Evolutionary conservation across 2,113 vertebrate genomes (phyloP).

Genomic region (Eretmochelys imbricata): DNA sequence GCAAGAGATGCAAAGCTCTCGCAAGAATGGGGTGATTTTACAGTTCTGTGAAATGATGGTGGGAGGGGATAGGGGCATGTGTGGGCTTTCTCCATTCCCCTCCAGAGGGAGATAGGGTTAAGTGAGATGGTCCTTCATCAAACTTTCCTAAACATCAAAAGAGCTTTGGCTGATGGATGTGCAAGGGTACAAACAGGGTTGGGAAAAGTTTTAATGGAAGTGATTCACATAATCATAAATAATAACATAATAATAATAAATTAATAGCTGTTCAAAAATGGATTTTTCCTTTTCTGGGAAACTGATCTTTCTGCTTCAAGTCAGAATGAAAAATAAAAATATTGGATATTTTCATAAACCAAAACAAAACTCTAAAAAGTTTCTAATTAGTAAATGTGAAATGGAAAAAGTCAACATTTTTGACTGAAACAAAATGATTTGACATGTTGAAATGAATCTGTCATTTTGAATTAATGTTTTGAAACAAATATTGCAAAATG

Average conservation of each 20-base stretch:
- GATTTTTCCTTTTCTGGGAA: not conserved
- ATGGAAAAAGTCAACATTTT: not conserved
- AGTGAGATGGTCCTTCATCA: not conserved
- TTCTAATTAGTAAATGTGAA: not conserved
- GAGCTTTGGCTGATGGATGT: not conserved
- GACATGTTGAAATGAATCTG: not conserved
- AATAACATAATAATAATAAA: not conserved
- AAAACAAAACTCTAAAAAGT: not conserved
- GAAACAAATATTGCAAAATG: not conserved
- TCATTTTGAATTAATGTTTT: not conserved
- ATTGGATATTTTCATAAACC: not conserved
- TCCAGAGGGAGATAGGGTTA: no score
- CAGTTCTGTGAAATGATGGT: not conserved
- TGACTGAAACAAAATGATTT: not conserved
- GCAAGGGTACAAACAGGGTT: not conserved
- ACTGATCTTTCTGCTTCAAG: not conserved
- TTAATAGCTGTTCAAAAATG: not conserved
- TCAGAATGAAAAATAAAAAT: not conserved
- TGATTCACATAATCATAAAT: not conserved
- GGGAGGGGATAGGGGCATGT: not conserved
- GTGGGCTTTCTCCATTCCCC: not conserved
- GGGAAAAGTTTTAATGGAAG: not conserved
- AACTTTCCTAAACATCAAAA: not conserved
- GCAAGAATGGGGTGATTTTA: not conserved
- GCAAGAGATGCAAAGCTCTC: not conserved